Base-by-base conservation (phyloP, 1,140 invertebrate genomes). In the Drosophila mayri region DNA sequence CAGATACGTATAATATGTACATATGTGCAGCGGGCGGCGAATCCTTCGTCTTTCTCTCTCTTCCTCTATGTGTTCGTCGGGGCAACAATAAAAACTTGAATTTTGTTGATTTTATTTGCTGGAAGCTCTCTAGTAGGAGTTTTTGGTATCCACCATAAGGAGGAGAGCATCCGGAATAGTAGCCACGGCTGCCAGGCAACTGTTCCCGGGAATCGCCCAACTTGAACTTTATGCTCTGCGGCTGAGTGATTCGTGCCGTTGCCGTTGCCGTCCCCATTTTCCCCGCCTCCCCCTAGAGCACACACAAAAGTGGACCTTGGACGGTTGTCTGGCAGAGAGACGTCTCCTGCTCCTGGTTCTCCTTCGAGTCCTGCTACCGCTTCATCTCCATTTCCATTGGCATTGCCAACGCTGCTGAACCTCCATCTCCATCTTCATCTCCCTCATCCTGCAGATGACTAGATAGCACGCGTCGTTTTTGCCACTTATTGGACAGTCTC, bases 21-120 rank as follows among this genome's bases (percentile, higher is more conserved):
- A 77, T 44, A 77, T 62, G 41, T 65, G 52, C 49, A 64, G 59
- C 40, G 38, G 38, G 5, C 7, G 38, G 64, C 62, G 44, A 68
- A 35, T 66, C 37, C 47, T 68, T 32, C 55, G 16, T 40, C 62
- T 4, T 37, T 35, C 49, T 47, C 1, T 14, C 43, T 20, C 43
- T 7, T 11, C 1, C 44, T 49, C 47, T 50, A n/a, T 25, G 44
- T 46, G 44, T 4, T 49, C 16, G 16, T 30, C 25, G 22, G 64
- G 74, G 66, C 87, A 83, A 90, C 85, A 88, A 88, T 88, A 85
- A 90, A 88, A 88, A 85, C 66, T 90, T 90, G 74, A 88, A 72
- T 88, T 83, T 84, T 90, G 85, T 90, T 83, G 85, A 88, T 88
- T 79, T 76, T 90, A 88, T 90, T 85, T 75, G 70, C 54, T 61